Evolutionary conservation across 2,113 vertebrate species (phyloP).

Genomic region (Parus major): DNA sequence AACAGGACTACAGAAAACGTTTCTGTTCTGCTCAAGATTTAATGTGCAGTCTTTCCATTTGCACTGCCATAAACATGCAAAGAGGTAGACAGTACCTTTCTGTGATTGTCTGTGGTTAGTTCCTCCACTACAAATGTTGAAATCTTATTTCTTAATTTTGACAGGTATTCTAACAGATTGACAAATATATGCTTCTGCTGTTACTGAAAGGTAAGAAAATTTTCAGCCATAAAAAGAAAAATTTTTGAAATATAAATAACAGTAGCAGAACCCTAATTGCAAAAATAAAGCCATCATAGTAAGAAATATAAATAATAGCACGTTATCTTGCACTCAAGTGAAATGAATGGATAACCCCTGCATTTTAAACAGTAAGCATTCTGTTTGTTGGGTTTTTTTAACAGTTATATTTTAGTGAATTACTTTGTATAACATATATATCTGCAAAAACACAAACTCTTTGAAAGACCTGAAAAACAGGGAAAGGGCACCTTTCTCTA

Average conservation of each 20-base stretch:
- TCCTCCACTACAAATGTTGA: background rate
- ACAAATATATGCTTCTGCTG: background rate
- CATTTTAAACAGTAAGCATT: background rate
- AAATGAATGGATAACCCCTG: background rate
- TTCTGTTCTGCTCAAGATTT: background rate
- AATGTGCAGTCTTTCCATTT: background rate
- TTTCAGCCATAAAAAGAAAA: background rate
- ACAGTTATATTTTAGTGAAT: background rate
- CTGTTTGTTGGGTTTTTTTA: background rate
- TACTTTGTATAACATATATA: background rate
- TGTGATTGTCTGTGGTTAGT: background rate
- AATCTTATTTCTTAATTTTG: background rate
- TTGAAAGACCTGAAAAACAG: background rate
- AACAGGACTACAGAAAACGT: background rate
- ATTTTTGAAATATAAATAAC: background rate
- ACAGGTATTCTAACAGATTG: background rate
- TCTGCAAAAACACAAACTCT: background rate
- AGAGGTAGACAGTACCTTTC: background rate
- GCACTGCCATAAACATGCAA: background rate
- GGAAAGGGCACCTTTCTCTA: background rate
- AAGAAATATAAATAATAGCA: background rate
- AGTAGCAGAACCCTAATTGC: background rate
- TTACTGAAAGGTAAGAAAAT: background rate
- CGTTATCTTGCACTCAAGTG: background rate
- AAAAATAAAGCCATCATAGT: background rate